Percentiles rank a stretch among this genome's conserved stretches.
These are phyloP conservation scores for Mystacornis crossleyi DNA, from an alignment of 2,113 vertebrate species.

Conservation along the genomic window DNA sequence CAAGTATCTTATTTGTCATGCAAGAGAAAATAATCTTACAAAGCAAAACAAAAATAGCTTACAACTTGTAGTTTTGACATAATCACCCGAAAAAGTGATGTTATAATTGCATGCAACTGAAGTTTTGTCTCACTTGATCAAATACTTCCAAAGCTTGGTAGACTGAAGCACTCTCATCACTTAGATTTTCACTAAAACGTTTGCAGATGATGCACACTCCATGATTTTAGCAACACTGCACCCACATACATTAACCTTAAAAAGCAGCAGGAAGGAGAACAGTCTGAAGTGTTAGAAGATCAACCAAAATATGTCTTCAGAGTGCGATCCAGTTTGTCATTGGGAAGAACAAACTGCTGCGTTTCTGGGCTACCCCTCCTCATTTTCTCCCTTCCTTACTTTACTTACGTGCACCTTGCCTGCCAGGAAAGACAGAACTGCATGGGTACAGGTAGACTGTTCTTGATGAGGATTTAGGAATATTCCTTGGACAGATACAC, in stretches of 20 bases:
- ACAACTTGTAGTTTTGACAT: background rate
- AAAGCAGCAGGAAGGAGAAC: background rate
- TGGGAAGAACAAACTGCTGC: background rate
- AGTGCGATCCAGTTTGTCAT: background rate
- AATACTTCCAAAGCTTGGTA: background rate
- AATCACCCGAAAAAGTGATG: background rate
- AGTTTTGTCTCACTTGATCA: background rate
- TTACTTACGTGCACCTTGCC: background rate
- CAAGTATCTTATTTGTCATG: background rate
- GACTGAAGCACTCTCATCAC: background rate
- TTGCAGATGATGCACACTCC: background rate
- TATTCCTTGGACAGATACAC: background rate
- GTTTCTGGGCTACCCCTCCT: background rate
- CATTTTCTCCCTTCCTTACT: background rate
- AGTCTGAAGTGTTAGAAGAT: background rate
- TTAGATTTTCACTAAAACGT: background rate
- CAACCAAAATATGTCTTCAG: background rate
- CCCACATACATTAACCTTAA: background rate
- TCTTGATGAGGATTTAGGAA: background rate
- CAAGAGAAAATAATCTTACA: background rate
- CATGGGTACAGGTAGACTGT: background rate
- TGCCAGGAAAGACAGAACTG: background rate
- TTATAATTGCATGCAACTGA: background rate
- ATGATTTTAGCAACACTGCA: background rate
- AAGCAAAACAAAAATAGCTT: background rate